A percentile compares a stretch with the other conserved stretches of the same genome.
These are phyloP conservation scores for Digitonthophagus gazella DNA, from an alignment of 2,888 invertebrate species.

Conservation along the genomic window DNA sequence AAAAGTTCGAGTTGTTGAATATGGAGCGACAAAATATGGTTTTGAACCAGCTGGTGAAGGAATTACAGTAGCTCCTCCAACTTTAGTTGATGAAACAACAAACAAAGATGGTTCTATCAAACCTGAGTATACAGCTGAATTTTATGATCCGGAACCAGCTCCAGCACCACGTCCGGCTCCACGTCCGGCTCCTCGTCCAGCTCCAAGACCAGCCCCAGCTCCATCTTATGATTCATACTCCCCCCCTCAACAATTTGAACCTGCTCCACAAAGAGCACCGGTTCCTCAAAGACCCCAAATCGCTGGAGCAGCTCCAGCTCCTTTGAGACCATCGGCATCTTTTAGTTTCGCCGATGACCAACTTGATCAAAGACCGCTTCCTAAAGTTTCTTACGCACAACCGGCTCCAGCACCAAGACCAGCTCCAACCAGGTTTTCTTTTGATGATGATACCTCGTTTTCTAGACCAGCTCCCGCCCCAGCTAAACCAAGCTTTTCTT, in stretches of 20 bases:
- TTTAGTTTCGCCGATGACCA: constrained; percentile 42
- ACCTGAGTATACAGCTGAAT: constrained; percentile 50
- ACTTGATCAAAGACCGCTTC: constrained; percentile 40
- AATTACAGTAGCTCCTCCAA: constrained; percentile 73
- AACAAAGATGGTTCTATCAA: constrained; percentile 48
- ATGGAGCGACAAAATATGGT: constrained; percentile 84
- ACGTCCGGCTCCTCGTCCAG: constrained; percentile 33
- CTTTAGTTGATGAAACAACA: constrained; percentile 59
- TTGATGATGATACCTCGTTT: constrained; percentile 34
- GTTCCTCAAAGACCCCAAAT: constrained; percentile 25
- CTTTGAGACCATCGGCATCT: constrained; percentile 42
- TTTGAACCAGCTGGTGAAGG: constrained; percentile 86
- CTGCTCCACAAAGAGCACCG: constrained; percentile 30
- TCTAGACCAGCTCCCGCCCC: constrained; percentile 38
- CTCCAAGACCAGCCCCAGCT: not conserved
- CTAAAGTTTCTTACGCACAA: constrained; percentile 41
- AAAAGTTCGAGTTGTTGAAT: constrained; percentile 80
- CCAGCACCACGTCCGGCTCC: constrained; percentile 34
- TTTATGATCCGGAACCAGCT: constrained; percentile 38
- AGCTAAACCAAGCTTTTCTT: constrained; percentile 35
- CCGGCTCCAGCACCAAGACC: constrained; percentile 36
- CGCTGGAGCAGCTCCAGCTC: constrained; percentile 26
- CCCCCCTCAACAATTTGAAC: constrained; percentile 32
- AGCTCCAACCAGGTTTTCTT: constrained; percentile 24
- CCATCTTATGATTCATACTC: constrained; percentile 34